These are phyloP conservation scores for Hypsibius dujardini DNA, from an alignment of 1,140 invertebrate genomes.

Conservation along the genomic window DNA sequence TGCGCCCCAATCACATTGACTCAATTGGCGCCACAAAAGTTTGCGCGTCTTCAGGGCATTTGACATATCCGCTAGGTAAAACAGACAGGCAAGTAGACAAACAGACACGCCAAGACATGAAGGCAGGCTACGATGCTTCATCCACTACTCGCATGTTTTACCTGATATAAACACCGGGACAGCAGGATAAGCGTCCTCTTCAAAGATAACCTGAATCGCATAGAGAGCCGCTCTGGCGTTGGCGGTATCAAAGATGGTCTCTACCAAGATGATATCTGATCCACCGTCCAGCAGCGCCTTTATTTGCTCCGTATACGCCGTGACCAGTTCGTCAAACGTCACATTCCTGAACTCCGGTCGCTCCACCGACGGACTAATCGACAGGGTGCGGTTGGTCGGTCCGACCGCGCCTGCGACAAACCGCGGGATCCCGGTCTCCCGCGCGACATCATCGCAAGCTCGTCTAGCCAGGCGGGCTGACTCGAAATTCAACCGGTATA, in stretches of 20 bases:
- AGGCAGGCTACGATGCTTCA: no score
- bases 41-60: no score
- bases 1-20: no score
- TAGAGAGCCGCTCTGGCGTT: constrained; percentile 46
- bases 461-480: constrained; percentile 39
- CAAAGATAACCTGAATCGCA: constrained; percentile 41
- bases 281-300: constrained; percentile 41
- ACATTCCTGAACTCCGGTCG: constrained; percentile 43
- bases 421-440: constrained; percentile 32
- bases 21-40: no score
- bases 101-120: no score
- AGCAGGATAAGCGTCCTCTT: constrained; percentile 30
- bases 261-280: constrained; percentile 42
- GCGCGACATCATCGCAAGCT: constrained; percentile 37
- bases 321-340: constrained; percentile 42
- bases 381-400: constrained; percentile 45
- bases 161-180: constrained; percentile 34
- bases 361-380: constrained; percentile 47
- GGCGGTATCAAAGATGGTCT: constrained; percentile 48
- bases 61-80: no score
- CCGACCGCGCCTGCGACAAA: constrained; percentile 45
- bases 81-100: no score
- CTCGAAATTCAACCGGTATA: constrained; percentile 39
- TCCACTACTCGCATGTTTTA: no score
- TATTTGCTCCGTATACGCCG: constrained; percentile 42